These are phyloP conservation scores for Nannospalax galili DNA, from an alignment of 2,113 vertebrate species.

Conservation along the genomic window DNA sequence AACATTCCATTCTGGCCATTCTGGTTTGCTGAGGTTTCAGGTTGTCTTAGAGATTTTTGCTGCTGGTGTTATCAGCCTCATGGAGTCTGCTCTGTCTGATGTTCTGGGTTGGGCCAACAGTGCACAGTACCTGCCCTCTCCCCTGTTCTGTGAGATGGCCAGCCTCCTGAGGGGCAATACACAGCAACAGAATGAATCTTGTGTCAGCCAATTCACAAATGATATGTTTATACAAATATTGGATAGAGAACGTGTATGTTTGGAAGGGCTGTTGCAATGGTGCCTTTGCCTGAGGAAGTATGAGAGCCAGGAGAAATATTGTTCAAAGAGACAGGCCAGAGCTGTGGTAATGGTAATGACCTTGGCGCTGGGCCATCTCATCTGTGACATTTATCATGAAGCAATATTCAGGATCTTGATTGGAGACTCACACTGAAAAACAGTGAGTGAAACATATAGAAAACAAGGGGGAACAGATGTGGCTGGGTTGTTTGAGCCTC, in stretches of 20 bases:
- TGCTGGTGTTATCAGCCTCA: background rate
- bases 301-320: conserved; percentile 54
- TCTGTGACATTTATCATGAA: conserved; percentile 78
- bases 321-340: conserved; percentile 71
- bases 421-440: conserved; percentile 82
- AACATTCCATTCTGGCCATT: background rate
- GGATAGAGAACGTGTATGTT: conserved; percentile 59
- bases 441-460: conserved; percentile 75
- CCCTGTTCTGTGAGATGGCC: fast-evolving
- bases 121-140: fast-evolving
- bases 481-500: conserved; percentile 69
- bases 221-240: conserved; percentile 43
- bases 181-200: background rate
- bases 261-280: conserved; percentile 57
- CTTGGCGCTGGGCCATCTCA: conserved; percentile 76
- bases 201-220: background rate
- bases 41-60: background rate
- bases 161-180: background rate
- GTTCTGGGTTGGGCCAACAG: background rate
- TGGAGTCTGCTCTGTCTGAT: background rate
- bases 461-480: conserved; percentile 79
- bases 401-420: conserved; percentile 76
- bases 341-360: conserved; percentile 56
- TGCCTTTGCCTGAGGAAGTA: conserved; percentile 57
- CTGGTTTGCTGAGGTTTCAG: background rate